phyloP scores from a whole-genome alignment of 2,888 invertebrate species.

The Caenorhabditis uteleia region DNA sequence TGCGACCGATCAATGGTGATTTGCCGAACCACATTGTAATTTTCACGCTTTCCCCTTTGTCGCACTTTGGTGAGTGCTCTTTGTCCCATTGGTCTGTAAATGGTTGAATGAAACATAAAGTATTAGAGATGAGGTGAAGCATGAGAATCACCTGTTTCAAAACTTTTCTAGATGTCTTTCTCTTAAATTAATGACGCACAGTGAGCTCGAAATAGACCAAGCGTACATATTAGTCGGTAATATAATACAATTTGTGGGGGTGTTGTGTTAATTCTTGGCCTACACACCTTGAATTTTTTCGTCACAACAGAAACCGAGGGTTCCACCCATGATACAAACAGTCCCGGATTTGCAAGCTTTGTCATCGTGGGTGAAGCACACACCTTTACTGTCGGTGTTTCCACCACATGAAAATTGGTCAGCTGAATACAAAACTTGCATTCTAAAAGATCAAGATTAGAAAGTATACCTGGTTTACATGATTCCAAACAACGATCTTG shows the following conservation, averaged over 20 bases:
- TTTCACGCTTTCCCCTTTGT: slow-evolving; percentile 19
- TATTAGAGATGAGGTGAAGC: slow-evolving; percentile 6
- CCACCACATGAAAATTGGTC: slow-evolving; percentile 37
- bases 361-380: slow-evolving; percentile 21
- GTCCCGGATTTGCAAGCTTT: slow-evolving; percentile 19
- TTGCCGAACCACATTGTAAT: slow-evolving; percentile 33
- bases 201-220: no score
- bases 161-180: no score
- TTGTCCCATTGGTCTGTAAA: slow-evolving; percentile 35
- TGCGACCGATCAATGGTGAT: slow-evolving; percentile 26
- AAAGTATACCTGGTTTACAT: slow-evolving; percentile 28
- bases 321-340: slow-evolving; percentile 26
- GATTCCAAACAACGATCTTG: slow-evolving; percentile 19
- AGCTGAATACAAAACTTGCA: slow-evolving; percentile 13
- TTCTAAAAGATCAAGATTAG: not conserved
- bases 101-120: slow-evolving; percentile 19
- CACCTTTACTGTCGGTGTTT: slow-evolving; percentile 18
- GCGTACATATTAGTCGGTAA: no score
- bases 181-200: no score
- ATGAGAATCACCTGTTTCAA: no score
- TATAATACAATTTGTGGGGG: no score
- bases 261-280: no score
- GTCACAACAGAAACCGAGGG: slow-evolving; percentile 35
- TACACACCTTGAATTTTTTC: slow-evolving; percentile 30
- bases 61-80: slow-evolving; percentile 30